phyloP scores from a whole-genome alignment of 2,113 vertebrate genomes.

The Morphnarchus princeps region DNA sequence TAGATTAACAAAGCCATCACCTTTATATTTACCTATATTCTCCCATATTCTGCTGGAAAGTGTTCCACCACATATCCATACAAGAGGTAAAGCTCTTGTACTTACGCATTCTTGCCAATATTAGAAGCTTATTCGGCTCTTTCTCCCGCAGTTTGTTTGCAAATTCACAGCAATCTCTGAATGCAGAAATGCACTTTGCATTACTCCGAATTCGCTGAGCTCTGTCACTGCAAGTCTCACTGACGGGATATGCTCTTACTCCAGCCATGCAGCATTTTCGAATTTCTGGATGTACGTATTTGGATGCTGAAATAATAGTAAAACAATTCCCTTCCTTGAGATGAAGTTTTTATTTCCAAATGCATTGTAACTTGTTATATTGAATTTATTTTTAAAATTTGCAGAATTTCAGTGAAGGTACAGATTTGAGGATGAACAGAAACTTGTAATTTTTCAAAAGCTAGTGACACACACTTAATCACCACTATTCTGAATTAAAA shows the following conservation, averaged over 20 bases:
- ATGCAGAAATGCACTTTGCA: slow-evolving; percentile 30
- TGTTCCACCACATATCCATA: background rate
- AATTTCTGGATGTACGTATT: background rate
- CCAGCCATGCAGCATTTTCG: slow-evolving; percentile 72
- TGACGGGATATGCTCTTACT: slow-evolving; percentile 33
- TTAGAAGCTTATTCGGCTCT: background rate
- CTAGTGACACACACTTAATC: background rate
- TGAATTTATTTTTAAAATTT: background rate
- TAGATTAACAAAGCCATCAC: background rate
- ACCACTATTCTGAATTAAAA: background rate
- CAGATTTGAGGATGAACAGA: background rate
- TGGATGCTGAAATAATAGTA: slow-evolving; percentile 61
- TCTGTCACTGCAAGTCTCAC: slow-evolving; percentile 65
- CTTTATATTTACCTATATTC: background rate
- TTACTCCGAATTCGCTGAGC: background rate
- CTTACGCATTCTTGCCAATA: slow-evolving; percentile 80
- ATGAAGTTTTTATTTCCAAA: background rate
- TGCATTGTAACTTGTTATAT: background rate
- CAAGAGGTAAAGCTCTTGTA: background rate
- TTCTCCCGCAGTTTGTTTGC: background rate
- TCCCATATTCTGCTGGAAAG: background rate
- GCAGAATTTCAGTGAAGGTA: background rate
- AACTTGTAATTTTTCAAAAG: background rate
- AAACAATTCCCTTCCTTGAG: background rate
- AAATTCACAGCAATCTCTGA: slow-evolving; percentile 74